A percentile compares a stretch with the other conserved stretches of the same genome.
Conservation (phyloP, 2,113 vertebrate species). For the Macquaria australasica region DNA sequence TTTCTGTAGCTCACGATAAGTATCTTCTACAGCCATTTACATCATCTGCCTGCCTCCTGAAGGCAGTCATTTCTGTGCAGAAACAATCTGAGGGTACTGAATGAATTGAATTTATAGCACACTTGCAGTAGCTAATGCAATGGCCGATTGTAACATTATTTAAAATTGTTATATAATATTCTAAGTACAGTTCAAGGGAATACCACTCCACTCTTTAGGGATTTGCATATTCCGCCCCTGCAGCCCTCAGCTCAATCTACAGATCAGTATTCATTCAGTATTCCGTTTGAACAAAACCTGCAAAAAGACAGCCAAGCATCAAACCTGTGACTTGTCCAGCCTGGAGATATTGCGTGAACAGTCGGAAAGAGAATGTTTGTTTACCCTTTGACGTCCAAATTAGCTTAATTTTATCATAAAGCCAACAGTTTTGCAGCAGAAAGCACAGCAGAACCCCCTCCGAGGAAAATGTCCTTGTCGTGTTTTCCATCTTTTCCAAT, state of each 20-base stretch:
- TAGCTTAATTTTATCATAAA: conserved; percentile 20
- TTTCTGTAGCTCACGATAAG: neutral
- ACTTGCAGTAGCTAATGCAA: neutral
- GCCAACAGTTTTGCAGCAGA: conserved; percentile 12
- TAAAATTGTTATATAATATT: conserved; percentile 6
- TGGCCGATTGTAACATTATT: neutral
- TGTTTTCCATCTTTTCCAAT: conserved; percentile 43
- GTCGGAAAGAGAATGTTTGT: neutral
- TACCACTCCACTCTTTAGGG: neutral
- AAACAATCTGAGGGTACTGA: neutral
- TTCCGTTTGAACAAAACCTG: neutral
- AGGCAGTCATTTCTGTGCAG: neutral
- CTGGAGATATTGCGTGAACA: neutral
- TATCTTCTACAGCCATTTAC: neutral
- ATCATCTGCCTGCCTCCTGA: neutral
- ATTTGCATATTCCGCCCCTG: conserved; percentile 16
- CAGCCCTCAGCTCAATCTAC: neutral
- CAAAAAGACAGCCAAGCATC: neutral
- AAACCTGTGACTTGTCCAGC: conserved; percentile 6
- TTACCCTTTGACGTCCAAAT: conserved; percentile 20
- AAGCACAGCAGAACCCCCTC: neutral
- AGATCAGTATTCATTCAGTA: neutral
- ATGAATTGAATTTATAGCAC: neutral
- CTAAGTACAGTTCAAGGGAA: neutral
- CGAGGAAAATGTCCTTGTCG: conserved; percentile 21